Evolutionary conservation across 2,888 invertebrate species (phyloP).

Genomic region (Sphaerophoria rueppellii): DNA sequence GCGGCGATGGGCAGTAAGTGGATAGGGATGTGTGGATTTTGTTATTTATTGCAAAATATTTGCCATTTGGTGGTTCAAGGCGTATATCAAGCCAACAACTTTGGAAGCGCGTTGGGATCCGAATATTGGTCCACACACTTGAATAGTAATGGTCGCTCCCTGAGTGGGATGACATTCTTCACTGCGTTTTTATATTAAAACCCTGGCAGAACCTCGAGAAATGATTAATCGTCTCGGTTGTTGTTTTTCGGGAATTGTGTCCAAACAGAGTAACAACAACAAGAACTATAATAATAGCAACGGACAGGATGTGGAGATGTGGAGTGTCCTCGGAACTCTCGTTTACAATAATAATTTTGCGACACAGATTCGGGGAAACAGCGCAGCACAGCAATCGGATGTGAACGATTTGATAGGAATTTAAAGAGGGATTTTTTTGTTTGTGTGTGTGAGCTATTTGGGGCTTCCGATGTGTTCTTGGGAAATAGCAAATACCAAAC

Average conservation of each 20-base stretch:
- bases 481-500: no score
- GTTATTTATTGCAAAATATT: slow-evolving; percentile 73
- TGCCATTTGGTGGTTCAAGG: slow-evolving; percentile 72
- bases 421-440: not conserved
- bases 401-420: slow-evolving; percentile 31
- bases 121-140: not conserved
- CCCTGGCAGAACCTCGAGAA: slow-evolving; percentile 47
- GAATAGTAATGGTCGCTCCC: not conserved
- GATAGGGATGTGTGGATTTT: slow-evolving; percentile 53
- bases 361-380: slow-evolving; percentile 28
- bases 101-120: slow-evolving; percentile 30
- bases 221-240: slow-evolving; percentile 62
- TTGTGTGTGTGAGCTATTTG: not conserved
- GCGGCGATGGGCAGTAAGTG: no score
- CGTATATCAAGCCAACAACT: slow-evolving; percentile 67
- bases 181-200: slow-evolving; percentile 60
- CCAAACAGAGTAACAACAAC: slow-evolving; percentile 19
- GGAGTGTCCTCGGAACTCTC: slow-evolving; percentile 44
- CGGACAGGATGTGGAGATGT: slow-evolving; percentile 24
- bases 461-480: no score
- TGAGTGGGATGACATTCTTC: slow-evolving; percentile 60
- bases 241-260: slow-evolving; percentile 46
- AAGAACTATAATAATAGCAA: not conserved
- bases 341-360: slow-evolving; percentile 54
- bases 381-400: slow-evolving; percentile 19